Percentiles rank a stretch among this genome's conserved stretches.
Evolutionary conservation across 2,113 vertebrate genomes (phyloP).

Genomic region (Tachysurus vachellii): DNA sequence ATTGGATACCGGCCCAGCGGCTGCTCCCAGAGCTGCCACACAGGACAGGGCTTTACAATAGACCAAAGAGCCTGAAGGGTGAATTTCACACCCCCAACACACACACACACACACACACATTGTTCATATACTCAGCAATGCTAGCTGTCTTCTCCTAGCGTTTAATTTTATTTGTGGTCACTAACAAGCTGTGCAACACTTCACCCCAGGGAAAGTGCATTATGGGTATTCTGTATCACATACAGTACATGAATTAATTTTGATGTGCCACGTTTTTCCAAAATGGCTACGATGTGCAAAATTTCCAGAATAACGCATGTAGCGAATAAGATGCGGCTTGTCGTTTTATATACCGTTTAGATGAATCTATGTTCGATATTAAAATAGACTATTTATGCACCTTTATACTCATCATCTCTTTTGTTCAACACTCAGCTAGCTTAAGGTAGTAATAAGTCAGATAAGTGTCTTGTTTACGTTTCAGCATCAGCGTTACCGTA

Average conservation of each 20-base stretch:
- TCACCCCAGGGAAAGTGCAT: background rate
- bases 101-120: conserved; percentile 13
- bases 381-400: background rate
- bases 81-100: background rate
- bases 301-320: background rate
- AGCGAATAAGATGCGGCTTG: background rate
- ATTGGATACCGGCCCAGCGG: conserved; percentile 61
- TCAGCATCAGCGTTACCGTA: background rate
- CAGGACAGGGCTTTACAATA: conserved; percentile 20
- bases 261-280: background rate
- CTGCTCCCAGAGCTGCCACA: conserved; percentile 54
- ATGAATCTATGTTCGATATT: background rate
- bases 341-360: background rate
- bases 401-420: background rate
- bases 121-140: background rate
- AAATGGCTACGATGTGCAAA: background rate
- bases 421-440: background rate
- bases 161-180: background rate
- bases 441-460: background rate
- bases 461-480: background rate
- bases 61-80: conserved; percentile 17
- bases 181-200: conserved; percentile 5
- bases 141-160: background rate
- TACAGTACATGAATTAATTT: background rate
- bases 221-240: background rate